These are phyloP conservation scores for Loripinus fragilis DNA, from an alignment of 2,888 invertebrate genomes.

Conservation along the genomic window DNA sequence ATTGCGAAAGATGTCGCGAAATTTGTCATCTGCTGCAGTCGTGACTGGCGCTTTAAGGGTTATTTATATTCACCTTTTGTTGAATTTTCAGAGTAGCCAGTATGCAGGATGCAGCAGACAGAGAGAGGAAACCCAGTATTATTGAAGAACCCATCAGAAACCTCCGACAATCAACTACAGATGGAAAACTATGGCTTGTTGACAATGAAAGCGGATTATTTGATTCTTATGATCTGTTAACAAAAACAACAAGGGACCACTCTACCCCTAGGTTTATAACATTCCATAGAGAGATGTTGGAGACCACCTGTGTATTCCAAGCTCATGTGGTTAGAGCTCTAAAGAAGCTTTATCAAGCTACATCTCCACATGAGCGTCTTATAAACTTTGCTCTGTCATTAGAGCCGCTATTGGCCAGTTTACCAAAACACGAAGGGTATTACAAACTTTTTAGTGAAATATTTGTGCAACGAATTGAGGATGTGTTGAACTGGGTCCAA, in stretches of 20 bases:
- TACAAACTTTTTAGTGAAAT: slow-evolving; percentile 58
- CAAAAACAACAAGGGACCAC: slow-evolving; percentile 54
- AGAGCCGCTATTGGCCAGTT: slow-evolving; percentile 61
- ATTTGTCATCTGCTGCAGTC: too few species aligned
- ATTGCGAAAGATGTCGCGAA: too few species aligned
- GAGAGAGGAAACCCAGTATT: slow-evolving; percentile 78
- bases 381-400: slow-evolving; percentile 62
- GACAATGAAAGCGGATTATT: slow-evolving; percentile 84
- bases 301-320: slow-evolving; percentile 81
- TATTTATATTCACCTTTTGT: too few species aligned
- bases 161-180: slow-evolving; percentile 76
- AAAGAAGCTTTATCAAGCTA: slow-evolving; percentile 45
- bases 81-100: slow-evolving; percentile 83
- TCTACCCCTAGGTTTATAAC: slow-evolving; percentile 68
- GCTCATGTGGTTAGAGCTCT: slow-evolving; percentile 70
- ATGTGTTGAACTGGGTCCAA: slow-evolving; percentile 67
- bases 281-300: slow-evolving; percentile 80
- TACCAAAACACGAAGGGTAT: slow-evolving; percentile 57
- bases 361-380: slow-evolving; percentile 63
- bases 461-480: slow-evolving; percentile 64
- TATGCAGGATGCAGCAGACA: slow-evolving; percentile 83
- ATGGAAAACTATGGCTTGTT: slow-evolving; percentile 82
- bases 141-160: slow-evolving; percentile 82
- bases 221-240: slow-evolving; percentile 82
- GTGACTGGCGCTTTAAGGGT: too few species aligned